These are phyloP conservation scores for Amphiura filiformis DNA, from an alignment of 35 echinoderm and acorn worm species.

Conservation along the genomic window DNA sequence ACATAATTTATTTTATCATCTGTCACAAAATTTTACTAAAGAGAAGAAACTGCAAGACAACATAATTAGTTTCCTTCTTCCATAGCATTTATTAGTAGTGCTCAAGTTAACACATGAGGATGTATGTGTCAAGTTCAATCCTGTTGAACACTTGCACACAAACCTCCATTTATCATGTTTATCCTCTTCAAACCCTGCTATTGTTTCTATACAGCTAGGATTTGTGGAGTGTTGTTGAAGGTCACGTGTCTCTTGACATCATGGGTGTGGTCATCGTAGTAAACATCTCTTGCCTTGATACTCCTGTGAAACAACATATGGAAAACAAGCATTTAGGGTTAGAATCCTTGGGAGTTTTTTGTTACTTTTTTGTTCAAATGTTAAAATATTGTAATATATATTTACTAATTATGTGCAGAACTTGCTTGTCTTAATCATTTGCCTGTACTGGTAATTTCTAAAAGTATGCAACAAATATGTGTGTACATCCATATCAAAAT, in stretches of 20 bases:
- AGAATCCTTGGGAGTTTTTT: not conserved
- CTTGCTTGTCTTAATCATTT: not conserved
- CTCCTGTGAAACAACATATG: constrained; percentile 48
- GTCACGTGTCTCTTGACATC: constrained; percentile 83
- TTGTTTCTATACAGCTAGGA: constrained; percentile 52
- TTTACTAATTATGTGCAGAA: not conserved
- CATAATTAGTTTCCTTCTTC: too few relatives aligned
- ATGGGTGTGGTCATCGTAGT: constrained; percentile 97
- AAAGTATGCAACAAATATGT: too few relatives aligned
- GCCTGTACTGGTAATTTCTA: too few relatives aligned
- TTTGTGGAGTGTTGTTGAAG: constrained; percentile 70
- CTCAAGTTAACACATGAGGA: not conserved
- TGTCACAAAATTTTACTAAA: too few relatives aligned
- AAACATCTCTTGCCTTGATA: constrained; percentile 87
- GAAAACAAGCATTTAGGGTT: not conserved
- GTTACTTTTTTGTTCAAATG: not conserved
- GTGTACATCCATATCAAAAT: too few relatives aligned
- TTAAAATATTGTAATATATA: not conserved
- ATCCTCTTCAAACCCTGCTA: too few relatives aligned
- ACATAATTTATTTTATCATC: too few relatives aligned
- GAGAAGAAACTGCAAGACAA: too few relatives aligned
- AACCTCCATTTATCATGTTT: not conserved
- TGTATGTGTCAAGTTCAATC: too few relatives aligned
- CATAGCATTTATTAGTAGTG: not conserved
- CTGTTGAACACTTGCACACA: not conserved